These are phyloP conservation scores for Apocheima hispidaria DNA, from an alignment of 2,888 invertebrate genomes.

Conservation along the genomic window DNA sequence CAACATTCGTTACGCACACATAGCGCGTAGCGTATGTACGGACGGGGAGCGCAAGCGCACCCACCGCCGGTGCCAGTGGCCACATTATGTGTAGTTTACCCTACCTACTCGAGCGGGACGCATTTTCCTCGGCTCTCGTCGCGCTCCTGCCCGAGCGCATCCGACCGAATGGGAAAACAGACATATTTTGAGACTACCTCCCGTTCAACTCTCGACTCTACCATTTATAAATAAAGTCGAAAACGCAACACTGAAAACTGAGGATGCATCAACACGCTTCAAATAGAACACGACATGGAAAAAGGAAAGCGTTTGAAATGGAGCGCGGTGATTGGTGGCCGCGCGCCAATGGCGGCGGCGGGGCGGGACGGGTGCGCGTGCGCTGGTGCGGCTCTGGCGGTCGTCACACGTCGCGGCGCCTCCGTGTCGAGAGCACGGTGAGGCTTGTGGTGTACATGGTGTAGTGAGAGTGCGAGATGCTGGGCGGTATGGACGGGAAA, in stretches of 20 bases:
- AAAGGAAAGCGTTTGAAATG: slow-evolving; percentile 82
- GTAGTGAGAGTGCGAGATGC: slow-evolving; percentile 72
- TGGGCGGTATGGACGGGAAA: slow-evolving; percentile 83
- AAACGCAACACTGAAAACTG: slow-evolving; percentile 41
- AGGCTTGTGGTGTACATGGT: slow-evolving; percentile 42
- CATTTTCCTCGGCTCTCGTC: slow-evolving; percentile 74
- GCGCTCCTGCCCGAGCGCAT: slow-evolving; percentile 78
- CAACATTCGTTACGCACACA: slow-evolving; percentile 37
- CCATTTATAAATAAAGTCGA: slow-evolving; percentile 35
- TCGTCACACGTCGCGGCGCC: slow-evolving; percentile 58
- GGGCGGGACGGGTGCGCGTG: slow-evolving; percentile 58
- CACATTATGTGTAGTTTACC: slow-evolving; percentile 40
- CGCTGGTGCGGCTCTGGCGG: slow-evolving; percentile 57
- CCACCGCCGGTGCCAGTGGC: slow-evolving; percentile 7
- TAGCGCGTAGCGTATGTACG: not conserved
- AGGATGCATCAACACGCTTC: slow-evolving; percentile 81
- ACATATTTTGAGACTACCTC: slow-evolving; percentile 58
- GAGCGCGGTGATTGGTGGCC: slow-evolving; percentile 81
- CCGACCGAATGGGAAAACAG: slow-evolving; percentile 82
- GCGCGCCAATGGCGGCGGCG: slow-evolving; percentile 79
- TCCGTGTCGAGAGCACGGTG: slow-evolving; percentile 57
- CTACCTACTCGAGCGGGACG: slow-evolving; percentile 61
- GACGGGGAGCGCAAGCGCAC: not conserved
- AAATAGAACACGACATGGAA: slow-evolving; percentile 83
- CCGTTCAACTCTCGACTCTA: slow-evolving; percentile 43